phyloP scores from a whole-genome alignment of 2,113 vertebrate genomes.

The Corydoras maculifer region DNA sequence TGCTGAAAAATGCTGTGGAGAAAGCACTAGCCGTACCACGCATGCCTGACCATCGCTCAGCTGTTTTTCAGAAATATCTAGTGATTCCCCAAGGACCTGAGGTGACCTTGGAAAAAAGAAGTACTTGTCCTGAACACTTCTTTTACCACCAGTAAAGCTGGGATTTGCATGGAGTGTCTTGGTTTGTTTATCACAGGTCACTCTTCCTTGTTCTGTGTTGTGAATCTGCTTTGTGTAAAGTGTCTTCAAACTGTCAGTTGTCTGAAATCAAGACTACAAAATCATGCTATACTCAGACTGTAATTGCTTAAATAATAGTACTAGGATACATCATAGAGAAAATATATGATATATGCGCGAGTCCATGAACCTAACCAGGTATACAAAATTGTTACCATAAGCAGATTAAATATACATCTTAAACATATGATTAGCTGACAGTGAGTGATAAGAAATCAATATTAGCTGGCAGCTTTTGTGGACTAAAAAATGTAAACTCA shows the following conservation, averaged over 20 bases:
- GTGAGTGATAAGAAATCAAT: no score
- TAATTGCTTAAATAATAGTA: no score
- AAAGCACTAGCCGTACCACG: slow-evolving; percentile 10
- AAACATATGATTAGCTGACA: no score
- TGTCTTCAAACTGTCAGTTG: slow-evolving; percentile 6
- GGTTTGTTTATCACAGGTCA: background rate
- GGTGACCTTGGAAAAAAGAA: slow-evolving; percentile 7
- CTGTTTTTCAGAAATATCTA: slow-evolving; percentile 9
- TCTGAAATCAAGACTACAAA: background rate
- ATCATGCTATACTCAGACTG: background rate
- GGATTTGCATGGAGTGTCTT: slow-evolving; percentile 6
- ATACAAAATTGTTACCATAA: no score
- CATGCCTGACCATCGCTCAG: slow-evolving; percentile 19
- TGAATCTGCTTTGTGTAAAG: slow-evolving; percentile 2
- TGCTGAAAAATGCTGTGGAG: slow-evolving; percentile 35
- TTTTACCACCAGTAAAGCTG: slow-evolving; percentile 9
- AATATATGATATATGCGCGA: no score
- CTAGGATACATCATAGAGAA: no score
- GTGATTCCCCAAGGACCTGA: slow-evolving; percentile 17
- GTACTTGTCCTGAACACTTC: slow-evolving; percentile 1
- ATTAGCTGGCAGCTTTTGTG: no score
- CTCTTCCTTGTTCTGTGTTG: background rate
- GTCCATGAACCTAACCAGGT: no score
- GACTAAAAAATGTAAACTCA: no score
- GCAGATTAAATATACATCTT: no score